Evolutionary conservation across 23 tunicate species (phyloP).

Genomic region (Pegea sp.): DNA sequence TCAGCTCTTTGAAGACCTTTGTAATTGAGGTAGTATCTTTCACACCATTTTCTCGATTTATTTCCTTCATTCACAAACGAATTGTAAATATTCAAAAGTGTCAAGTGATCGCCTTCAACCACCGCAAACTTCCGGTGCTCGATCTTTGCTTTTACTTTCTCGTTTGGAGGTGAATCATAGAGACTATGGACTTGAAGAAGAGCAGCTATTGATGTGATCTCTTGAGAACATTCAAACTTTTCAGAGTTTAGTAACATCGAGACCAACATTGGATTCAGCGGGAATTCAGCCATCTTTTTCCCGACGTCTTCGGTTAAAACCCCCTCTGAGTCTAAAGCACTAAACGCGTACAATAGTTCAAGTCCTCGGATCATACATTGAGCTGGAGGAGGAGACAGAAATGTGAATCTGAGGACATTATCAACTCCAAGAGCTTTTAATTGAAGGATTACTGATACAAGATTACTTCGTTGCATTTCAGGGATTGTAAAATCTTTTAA

Average conservation of each 20-base stretch:
- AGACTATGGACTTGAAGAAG: constrained; percentile 49
- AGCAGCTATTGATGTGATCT: constrained; percentile 51
- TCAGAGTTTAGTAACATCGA: constrained; percentile 47
- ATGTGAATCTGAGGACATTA: constrained; percentile 54
- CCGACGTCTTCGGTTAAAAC: constrained; percentile 26
- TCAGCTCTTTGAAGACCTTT: constrained; percentile 34
- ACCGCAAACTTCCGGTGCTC: constrained; percentile 79
- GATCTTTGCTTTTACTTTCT: constrained; percentile 18
- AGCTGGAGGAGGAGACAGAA: constrained; percentile 86
- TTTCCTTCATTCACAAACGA: constrained; percentile 62
- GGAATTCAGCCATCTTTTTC: constrained; percentile 64
- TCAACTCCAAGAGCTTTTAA: constrained; percentile 72
- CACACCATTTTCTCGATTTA: constrained; percentile 40
- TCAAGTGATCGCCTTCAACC: constrained; percentile 55
- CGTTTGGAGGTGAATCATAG: constrained; percentile 16
- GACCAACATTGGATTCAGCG: constrained; percentile 65
- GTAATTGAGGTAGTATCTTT: constrained; percentile 31
- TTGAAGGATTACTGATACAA: constrained; percentile 37
- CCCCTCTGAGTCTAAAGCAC: constrained; percentile 50
- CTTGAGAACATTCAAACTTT: constrained; percentile 54
- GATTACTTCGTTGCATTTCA: constrained; percentile 49
- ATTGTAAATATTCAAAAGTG: constrained; percentile 55
- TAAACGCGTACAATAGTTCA: constrained; percentile 54
- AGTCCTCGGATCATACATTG: constrained; percentile 48
- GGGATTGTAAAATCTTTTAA: constrained; percentile 46